Percentiles rank a stretch among this genome's conserved stretches.
These are phyloP conservation scores for Cecropterus lyciades DNA, from an alignment of 1,140 invertebrate species.

Conservation along the genomic window DNA sequence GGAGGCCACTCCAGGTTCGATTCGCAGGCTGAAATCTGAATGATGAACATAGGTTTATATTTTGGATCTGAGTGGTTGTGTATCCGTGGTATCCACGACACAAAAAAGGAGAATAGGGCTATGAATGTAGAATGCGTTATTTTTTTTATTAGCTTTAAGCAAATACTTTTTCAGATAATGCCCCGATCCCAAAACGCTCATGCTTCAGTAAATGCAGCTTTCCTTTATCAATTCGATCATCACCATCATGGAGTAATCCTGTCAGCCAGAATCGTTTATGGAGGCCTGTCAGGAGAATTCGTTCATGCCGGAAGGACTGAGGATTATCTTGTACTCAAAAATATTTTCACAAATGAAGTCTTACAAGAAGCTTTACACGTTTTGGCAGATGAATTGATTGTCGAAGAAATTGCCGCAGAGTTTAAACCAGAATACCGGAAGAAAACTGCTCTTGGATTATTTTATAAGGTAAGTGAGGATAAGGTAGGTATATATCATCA, in stretches of 20 bases:
- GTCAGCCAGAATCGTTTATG: conserved; percentile 85
- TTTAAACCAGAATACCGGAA: conserved; percentile 87
- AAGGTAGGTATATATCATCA: no score
- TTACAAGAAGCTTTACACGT: conserved; percentile 84
- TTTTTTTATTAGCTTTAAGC: no score
- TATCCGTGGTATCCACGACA: no score
- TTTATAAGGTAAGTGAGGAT: conserved; percentile 91
- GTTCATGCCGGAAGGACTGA: conserved; percentile 89
- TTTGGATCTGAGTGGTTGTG: no score
- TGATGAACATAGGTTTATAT: no score
- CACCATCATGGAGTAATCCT: conserved; percentile 51
- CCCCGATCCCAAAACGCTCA: conserved; percentile 89
- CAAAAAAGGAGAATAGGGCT: no score
- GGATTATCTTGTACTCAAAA: conserved; percentile 83
- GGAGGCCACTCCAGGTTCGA: no score
- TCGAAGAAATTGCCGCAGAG: conserved; percentile 86
- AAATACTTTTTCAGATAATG: conserved; percentile 86
- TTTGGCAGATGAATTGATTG: conserved; percentile 86
- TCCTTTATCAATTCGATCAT: conserved; percentile 86
- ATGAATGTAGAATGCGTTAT: no score
- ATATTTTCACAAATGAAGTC: conserved; percentile 76
- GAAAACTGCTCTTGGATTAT: conserved; percentile 85
- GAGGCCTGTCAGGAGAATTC: conserved; percentile 88
- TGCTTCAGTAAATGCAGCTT: conserved; percentile 89
- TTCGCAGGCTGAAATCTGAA: no score